Evolutionary conservation across 2,888 invertebrate genomes (phyloP), one percentile per base, ranked within the genome.

Genomic region (Trimorus sp.): DNA sequence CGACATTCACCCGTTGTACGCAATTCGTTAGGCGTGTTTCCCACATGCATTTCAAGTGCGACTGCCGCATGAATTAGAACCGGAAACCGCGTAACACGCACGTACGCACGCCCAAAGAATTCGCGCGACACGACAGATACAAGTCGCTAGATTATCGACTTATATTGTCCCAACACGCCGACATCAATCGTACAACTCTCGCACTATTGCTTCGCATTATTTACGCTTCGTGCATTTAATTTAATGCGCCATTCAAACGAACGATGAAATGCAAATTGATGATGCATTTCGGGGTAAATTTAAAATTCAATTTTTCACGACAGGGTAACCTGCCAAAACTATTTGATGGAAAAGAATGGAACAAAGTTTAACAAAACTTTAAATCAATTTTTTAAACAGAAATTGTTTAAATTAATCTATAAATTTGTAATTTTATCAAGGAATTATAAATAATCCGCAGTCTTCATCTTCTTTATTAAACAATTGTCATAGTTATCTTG

Each of bases 21-120:
- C 78, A 78, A 78, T 79, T 82, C 82, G 76, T 79, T 76, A 79
- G 70, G 62, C 82, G 66, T 59, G 68, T 82, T 79, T 82, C 82
- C 79, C 82, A 79, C 79, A 79, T 74, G 79, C 79, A 76, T 82
- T 82, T 76, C 79, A 70, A 79, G 49, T 81, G 68, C 77, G 63
- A 70, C 62, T 76, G 74, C 78, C 74, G 56, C 71, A 71, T 71
- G 79, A 79, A 79, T 76, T 79, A 75, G 82, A 82, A 79, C 51
- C 82, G 82, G 82, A 82, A 82, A 65, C 73, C 62, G 79, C 62
- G 74, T 79, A 62, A 71, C 79, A 82, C 75, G 78, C 77, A 77
- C 49, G 69, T 73, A 73, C 45, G 38, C 53, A 74, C 73, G 58
- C 60, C 58, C 71, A 59, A 82, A 79, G 79, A 82, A 82, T 82